Percentiles rank a stretch among this genome's conserved stretches.
These are phyloP conservation scores for Cheumatopsyche charites DNA, from an alignment of 1,140 invertebrate genomes.

Conservation along the genomic window DNA sequence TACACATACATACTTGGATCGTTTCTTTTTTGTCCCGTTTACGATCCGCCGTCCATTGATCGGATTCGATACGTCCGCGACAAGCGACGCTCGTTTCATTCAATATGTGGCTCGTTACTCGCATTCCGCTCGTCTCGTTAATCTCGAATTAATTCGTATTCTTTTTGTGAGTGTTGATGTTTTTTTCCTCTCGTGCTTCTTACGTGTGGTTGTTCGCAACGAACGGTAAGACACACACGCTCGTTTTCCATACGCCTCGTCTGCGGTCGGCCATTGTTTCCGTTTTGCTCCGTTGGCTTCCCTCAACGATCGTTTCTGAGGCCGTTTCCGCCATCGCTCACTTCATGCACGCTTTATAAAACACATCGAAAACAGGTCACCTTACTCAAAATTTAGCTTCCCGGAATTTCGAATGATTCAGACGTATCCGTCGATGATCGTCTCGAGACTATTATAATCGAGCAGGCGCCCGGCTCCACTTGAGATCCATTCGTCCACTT, in stretches of 20 bases:
- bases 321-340: conserved; percentile 33
- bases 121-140: conserved; percentile 14
- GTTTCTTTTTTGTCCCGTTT: conserved; percentile 11
- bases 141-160: too few relatives aligned
- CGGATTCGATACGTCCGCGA: conserved; percentile 37
- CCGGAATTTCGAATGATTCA: too few relatives aligned
- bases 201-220: background rate
- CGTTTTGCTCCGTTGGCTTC: conserved; percentile 40
- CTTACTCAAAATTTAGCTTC: background rate
- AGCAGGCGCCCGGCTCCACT: conserved; percentile 41
- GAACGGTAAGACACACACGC: conserved; percentile 23
- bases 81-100: conserved; percentile 42
- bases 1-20: background rate
- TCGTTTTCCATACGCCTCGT: conserved; percentile 13
- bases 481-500: conserved; percentile 41
- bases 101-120: conserved; percentile 23
- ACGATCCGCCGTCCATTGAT: conserved; percentile 39
- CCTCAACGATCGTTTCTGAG: conserved; percentile 7
- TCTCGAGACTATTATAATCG: background rate
- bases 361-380: conserved; percentile 14
- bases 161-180: background rate
- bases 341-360: background rate
- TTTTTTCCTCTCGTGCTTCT: background rate
- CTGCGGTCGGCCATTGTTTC: conserved; percentile 40
- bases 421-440: background rate